These are phyloP conservation scores for Synaphobranchus kaupii DNA, from an alignment of 2,797 vertebrate species.

Conservation along the genomic window DNA sequence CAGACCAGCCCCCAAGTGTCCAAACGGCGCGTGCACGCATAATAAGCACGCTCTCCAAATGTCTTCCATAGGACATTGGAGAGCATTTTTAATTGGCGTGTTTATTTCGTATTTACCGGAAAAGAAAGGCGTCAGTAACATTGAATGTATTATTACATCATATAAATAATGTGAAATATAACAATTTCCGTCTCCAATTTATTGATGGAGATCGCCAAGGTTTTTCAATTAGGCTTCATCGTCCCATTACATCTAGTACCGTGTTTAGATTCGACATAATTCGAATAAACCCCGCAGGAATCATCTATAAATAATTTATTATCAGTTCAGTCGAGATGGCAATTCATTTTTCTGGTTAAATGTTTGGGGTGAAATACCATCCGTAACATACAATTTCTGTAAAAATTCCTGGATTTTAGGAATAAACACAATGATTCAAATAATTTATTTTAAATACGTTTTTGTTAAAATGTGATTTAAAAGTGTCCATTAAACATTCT, in stretches of 20 bases:
- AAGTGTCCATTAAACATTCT: background rate
- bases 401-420: background rate
- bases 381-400: background rate
- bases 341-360: background rate
- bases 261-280: background rate
- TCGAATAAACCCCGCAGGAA: background rate
- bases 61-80: background rate
- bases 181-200: background rate
- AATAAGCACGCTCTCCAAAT: background rate
- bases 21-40: slow-evolving; percentile 40
- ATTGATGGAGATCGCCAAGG: background rate
- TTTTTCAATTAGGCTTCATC: background rate
- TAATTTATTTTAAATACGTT: background rate
- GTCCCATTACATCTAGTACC: background rate
- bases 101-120: background rate
- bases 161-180: background rate
- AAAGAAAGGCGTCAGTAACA: background rate
- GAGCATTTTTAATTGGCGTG: background rate
- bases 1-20: slow-evolving; percentile 55
- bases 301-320: background rate
- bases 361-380: background rate
- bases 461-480: background rate
- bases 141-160: background rate
- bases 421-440: background rate
- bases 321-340: background rate